Base-by-base conservation (phyloP, 2,113 vertebrate species). In the Rhynchomys soricoides region DNA sequence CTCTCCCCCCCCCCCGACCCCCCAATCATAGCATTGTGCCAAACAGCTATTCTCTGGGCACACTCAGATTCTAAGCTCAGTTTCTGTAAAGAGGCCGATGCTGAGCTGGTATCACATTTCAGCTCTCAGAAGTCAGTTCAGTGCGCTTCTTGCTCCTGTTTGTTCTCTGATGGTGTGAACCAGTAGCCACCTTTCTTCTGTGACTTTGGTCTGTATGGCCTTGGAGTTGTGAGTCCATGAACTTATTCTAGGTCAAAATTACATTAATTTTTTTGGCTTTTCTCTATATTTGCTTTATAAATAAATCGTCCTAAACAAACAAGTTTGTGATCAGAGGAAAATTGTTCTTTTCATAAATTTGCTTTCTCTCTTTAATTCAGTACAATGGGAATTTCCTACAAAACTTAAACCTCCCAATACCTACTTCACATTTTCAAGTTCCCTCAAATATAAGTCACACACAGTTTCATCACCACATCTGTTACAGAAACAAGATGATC, bases 241-340 rank as follows among this genome's bases (percentile, higher is more conserved):
- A 79, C 40, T 68, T 24, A 90, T 66, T 92, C 31, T 75, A 4
- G 7, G 10, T 79, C n/a, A 92, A 45, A 92, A 85, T 96, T 64
- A 71, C 68, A 37, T 17, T 89, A 57, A 16, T 6, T 48, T 90
- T 90, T 48, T 95, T 93, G 31, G 55, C n/a, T 15, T 89, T 86
- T 93, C 26, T 77, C 24, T 66, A 62, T 86, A 48, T 26, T 96
- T 92, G 17, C 31, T 64, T 85, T 92, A 40, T 4, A 77, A 96
- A 70, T 10, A 77, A n/a, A 83, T 52, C 75, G 26, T 62, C 43
- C 29, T 83, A 29, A 29, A 94, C 26, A 86, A 77, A 79, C 73
- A 66, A n/a, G 59, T 66, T 70, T 13, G 87, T 62, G 37, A 64
- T 52, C 0, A n/a, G 0, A 70, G 29, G 29, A 78, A 89, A 59